These are phyloP conservation scores for Diadromus collaris DNA, from an alignment of 2,888 invertebrate species.

Conservation along the genomic window DNA sequence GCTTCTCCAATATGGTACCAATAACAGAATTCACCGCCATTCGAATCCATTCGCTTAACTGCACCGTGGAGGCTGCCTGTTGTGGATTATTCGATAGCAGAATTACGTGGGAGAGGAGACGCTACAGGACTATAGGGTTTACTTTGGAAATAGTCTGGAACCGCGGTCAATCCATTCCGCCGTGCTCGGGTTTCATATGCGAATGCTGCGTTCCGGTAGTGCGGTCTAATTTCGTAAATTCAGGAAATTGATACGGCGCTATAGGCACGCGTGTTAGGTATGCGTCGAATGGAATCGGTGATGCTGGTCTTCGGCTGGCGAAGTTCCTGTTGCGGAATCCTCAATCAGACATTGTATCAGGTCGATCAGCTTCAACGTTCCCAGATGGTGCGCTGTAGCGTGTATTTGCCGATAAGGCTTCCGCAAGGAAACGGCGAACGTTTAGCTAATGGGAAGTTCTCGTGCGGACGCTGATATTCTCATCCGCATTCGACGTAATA, in stretches of 20 bases:
- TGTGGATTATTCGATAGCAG: neutral
- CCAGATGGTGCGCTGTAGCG: neutral
- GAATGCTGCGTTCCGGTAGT: neutral
- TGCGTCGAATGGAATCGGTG: neutral
- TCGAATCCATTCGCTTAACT: neutral
- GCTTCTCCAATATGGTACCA: slow-evolving; percentile 14
- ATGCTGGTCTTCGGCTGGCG: neutral
- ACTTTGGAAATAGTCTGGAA: slow-evolving; percentile 19
- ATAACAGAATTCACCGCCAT: neutral
- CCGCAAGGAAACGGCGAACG: neutral
- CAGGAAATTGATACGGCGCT: slow-evolving; percentile 11
- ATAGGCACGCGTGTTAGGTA: neutral
- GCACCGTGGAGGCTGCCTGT: neutral
- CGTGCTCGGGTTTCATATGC: neutral
- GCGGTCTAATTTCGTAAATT: slow-evolving; percentile 16
- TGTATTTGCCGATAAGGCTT: neutral
- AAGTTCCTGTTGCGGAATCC: neutral
- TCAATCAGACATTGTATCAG: neutral
- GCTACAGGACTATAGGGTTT: neutral
- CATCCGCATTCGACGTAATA: neutral
- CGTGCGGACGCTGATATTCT: neutral
- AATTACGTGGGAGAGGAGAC: neutral
- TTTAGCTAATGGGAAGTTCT: slow-evolving; percentile 17
- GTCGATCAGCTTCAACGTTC: neutral
- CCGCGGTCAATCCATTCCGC: neutral